Evolutionary conservation across 2,888 invertebrate species (phyloP).

Genomic region (Cetonia aurata): DNA sequence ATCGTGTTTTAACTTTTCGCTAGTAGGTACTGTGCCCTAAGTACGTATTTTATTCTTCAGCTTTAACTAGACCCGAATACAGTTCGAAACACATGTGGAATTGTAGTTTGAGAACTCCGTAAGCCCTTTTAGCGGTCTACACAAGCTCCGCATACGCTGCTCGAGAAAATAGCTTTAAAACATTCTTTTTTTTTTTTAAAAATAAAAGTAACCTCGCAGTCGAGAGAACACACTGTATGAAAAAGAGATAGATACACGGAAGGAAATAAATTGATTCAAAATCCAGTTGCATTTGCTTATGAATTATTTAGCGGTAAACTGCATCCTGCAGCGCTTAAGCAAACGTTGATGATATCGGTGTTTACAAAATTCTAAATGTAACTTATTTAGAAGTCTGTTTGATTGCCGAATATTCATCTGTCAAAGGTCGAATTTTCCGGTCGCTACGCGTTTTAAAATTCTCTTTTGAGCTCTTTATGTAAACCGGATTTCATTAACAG

Average conservation of each 20-base stretch:
- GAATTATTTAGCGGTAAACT: slow-evolving; percentile 43
- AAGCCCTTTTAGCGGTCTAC: slow-evolving; percentile 37
- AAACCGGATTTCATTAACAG: neutral
- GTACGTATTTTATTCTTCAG: slow-evolving; percentile 38
- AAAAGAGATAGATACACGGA: slow-evolving; percentile 7
- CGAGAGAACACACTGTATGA: neutral
- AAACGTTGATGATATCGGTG: slow-evolving; percentile 50
- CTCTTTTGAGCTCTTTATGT: neutral
- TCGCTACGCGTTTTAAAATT: neutral
- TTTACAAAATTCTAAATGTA: slow-evolving; percentile 49
- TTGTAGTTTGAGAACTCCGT: slow-evolving; percentile 39
- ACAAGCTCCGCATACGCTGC: slow-evolving; percentile 25
- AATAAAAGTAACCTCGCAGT: neutral
- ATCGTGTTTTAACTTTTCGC: slow-evolving; percentile 30
- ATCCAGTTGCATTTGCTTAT: slow-evolving; percentile 40
- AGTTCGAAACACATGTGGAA: slow-evolving; percentile 34
- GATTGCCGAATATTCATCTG: slow-evolving; percentile 46
- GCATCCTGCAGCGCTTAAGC: slow-evolving; percentile 47
- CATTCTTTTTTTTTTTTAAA: slow-evolving; percentile 25
- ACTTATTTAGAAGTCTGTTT: slow-evolving; percentile 51
- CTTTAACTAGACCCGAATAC: slow-evolving; percentile 31
- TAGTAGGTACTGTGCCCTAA: slow-evolving; percentile 7
- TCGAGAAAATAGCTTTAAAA: slow-evolving; percentile 30
- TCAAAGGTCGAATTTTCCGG: slow-evolving; percentile 6
- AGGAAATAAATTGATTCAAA: slow-evolving; percentile 31